phyloP scores from a whole-genome alignment of 2,888 invertebrate species.

The Papilio gigon region DNA sequence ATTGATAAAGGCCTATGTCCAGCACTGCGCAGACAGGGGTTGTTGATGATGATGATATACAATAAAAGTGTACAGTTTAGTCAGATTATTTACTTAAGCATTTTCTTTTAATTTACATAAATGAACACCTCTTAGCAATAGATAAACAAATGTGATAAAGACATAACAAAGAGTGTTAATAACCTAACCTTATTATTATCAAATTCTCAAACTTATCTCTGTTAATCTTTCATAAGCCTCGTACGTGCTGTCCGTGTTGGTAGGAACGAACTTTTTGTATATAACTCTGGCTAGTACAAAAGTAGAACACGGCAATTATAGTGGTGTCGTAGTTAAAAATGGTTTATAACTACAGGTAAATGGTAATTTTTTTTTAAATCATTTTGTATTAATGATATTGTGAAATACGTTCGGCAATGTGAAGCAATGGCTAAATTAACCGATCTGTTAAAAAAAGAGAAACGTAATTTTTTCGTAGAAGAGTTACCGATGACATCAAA shows the following conservation, averaged over 20 bases:
- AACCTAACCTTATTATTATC: slow-evolving; percentile 56
- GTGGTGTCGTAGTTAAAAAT: slow-evolving; percentile 25
- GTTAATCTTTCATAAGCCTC: slow-evolving; percentile 66
- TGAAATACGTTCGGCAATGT: no score
- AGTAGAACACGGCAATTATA: slow-evolving; percentile 42
- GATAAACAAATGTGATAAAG: neutral
- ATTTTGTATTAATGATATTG: no score
- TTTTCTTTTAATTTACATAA: no score
- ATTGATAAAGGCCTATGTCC: no score
- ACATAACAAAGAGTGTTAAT: slow-evolving; percentile 49
- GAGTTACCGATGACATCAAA: no score
- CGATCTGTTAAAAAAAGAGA: no score
- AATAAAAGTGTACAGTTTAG: no score
- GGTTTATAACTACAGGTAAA: neutral
- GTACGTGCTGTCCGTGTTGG: slow-evolving; percentile 58
- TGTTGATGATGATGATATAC: no score
- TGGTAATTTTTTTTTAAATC: neutral
- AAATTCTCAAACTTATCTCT: slow-evolving; percentile 60
- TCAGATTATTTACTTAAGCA: neutral
- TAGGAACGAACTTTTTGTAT: slow-evolving; percentile 62
- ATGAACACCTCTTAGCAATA: no score
- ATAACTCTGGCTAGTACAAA: slow-evolving; percentile 51
- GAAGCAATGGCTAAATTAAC: no score
- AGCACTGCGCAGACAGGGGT: no score
- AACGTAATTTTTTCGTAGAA: no score